These are phyloP conservation scores for Nomada flava DNA, from an alignment of 2,888 invertebrate species.

Conservation along the genomic window DNA sequence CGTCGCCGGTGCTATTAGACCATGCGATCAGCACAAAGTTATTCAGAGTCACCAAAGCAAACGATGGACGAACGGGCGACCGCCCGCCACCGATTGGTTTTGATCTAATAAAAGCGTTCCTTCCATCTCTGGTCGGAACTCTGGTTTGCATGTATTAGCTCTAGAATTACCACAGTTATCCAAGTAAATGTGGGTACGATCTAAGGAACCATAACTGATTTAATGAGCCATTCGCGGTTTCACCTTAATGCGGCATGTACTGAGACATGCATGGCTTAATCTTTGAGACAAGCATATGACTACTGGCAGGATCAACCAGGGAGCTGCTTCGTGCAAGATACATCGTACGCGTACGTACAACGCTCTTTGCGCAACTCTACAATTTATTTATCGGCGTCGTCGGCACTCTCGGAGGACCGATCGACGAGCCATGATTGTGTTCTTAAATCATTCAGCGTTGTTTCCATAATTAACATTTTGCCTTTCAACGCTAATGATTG, in stretches of 20 bases:
- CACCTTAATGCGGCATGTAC: slow-evolving; percentile 86
- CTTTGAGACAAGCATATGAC: slow-evolving; percentile 88
- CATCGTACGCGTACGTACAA: too few relatives aligned
- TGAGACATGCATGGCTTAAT: slow-evolving; percentile 89
- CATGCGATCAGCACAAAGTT: neutral
- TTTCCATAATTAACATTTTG: too few relatives aligned
- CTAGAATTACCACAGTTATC: slow-evolving; percentile 89
- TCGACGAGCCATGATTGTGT: too few relatives aligned
- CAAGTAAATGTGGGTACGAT: slow-evolving; percentile 85
- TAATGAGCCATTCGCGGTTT: slow-evolving; percentile 87
- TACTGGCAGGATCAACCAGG: slow-evolving; percentile 85
- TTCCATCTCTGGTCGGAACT: slow-evolving; percentile 81
- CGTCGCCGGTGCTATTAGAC: slow-evolving; percentile 84
- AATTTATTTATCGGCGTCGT: too few relatives aligned
- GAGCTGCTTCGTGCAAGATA: slow-evolving; percentile 24
- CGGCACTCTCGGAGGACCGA: too few relatives aligned
- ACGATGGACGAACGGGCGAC: too few relatives aligned
- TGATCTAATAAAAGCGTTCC: slow-evolving; percentile 3
- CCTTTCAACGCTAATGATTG: too few relatives aligned
- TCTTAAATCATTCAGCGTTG: too few relatives aligned
- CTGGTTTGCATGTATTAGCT: slow-evolving; percentile 88
- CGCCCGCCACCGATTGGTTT: too few relatives aligned
- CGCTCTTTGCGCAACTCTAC: too few relatives aligned
- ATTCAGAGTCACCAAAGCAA: too few relatives aligned
- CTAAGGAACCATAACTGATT: slow-evolving; percentile 87